These are phyloP conservation scores for Glossosoma conforme DNA, from an alignment of 1,140 invertebrate genomes.

Conservation along the genomic window DNA sequence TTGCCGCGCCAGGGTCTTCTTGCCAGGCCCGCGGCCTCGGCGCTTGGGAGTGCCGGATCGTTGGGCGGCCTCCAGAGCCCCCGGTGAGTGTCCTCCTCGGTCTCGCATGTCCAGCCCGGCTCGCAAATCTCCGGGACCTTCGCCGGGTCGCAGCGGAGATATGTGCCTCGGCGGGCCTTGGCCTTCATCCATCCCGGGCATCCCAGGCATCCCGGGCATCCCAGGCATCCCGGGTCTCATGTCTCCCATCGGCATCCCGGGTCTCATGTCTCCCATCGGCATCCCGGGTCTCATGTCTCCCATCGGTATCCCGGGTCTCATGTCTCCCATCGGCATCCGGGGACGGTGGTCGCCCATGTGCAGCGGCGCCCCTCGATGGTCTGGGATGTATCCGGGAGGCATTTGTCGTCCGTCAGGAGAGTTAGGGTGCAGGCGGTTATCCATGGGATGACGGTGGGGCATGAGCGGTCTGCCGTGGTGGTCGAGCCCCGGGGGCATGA, in stretches of 20 bases:
- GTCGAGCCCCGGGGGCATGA: conserved; percentile 1
- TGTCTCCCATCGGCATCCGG: background rate
- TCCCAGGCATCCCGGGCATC: background rate
- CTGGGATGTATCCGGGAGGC: conserved; percentile 14
- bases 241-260: background rate
- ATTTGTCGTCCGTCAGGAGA: conserved; percentile 3
- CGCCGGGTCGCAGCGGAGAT: background rate
- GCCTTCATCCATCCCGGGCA: background rate
- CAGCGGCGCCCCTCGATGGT: conserved; percentile 8
- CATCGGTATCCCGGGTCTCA: too few species aligned
- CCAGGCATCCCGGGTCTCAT: background rate
- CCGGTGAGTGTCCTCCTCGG: background rate
- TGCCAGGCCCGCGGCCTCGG: conserved; percentile 52
- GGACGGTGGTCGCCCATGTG: background rate
- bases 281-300: background rate
- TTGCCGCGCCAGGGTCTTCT: conserved; percentile 52
- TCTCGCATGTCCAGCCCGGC: conserved; percentile 20
- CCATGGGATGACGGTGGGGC: background rate
- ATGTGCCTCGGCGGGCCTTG: too few species aligned
- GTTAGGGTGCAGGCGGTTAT: background rate
- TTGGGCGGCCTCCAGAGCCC: background rate
- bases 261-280: background rate
- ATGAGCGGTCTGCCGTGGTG: conserved; percentile 7
- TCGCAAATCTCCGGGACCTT: background rate
- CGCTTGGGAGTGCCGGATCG: conserved; percentile 42